phyloP scores from a whole-genome alignment of 2,797 vertebrate genomes.

The Rhynchotus rufescens region DNA sequence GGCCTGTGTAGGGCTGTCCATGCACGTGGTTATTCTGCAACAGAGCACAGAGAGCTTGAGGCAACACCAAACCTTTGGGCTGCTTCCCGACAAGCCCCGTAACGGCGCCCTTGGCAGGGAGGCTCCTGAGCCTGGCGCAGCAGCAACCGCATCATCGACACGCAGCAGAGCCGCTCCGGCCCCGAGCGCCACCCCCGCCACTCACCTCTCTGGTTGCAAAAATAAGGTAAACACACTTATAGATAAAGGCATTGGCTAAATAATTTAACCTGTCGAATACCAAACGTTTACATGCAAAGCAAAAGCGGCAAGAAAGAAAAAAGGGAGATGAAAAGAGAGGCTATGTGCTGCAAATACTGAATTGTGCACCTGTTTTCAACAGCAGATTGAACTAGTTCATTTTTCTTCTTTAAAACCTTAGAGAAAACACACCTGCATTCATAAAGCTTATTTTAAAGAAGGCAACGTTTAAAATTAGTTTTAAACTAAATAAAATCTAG shows the following conservation, averaged over 20 bases:
- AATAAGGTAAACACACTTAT: not conserved
- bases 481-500: conserved; percentile 6
- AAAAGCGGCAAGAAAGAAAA: conserved; percentile 19
- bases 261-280: not conserved
- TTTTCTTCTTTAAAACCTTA: not conserved
- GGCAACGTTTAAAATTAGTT: not conserved
- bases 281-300: conserved; percentile 56
- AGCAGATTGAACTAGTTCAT: not conserved
- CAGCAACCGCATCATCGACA: rapidly evolving
- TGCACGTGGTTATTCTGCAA: conserved; percentile 98
- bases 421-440: not conserved
- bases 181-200: not conserved
- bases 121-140: rapidly evolving
- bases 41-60: conserved; percentile 49
- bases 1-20: conserved; percentile 98
- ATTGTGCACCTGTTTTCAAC: not conserved
- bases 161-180: not conserved
- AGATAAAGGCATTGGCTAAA: not conserved
- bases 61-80: not conserved
- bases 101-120: not conserved
- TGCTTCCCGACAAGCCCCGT: not conserved
- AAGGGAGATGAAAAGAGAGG: not conserved
- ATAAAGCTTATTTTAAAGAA: not conserved
- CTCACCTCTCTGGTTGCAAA: not conserved
- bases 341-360: not conserved